Evolutionary conservation across 2,888 invertebrate genomes (phyloP).

Genomic region (Scaptomyza caliginosa): DNA sequence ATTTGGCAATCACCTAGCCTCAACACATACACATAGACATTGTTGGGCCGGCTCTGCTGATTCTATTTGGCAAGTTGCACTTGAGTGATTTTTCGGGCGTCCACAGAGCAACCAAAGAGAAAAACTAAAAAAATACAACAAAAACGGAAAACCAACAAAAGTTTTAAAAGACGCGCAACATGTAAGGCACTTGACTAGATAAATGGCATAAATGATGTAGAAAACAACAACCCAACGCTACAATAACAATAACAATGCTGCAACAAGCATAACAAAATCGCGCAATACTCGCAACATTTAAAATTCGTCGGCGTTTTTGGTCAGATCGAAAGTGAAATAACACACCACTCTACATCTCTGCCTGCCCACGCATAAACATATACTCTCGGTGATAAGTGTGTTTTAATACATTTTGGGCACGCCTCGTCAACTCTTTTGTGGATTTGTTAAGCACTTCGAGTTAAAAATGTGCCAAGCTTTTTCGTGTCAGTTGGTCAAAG

Average conservation of each 20-base stretch:
- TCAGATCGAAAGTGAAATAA: slow-evolving; percentile 59
- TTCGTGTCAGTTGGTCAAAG: slow-evolving; percentile 71
- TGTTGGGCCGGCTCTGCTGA: slow-evolving; percentile 39
- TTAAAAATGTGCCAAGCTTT: slow-evolving; percentile 65
- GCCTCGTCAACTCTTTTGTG: slow-evolving; percentile 70
- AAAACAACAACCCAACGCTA: slow-evolving; percentile 47
- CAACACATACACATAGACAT: slow-evolving; percentile 19
- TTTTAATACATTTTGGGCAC: slow-evolving; percentile 53
- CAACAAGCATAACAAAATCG: slow-evolving; percentile 58
- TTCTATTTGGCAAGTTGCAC: slow-evolving; percentile 81
- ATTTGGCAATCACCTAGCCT: slow-evolving; percentile 58
- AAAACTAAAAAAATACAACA: too few relatives aligned
- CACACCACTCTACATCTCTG: neutral
- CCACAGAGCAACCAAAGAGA: too few relatives aligned
- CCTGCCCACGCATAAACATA: neutral
- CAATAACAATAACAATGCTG: slow-evolving; percentile 32
- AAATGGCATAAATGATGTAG: slow-evolving; percentile 75
- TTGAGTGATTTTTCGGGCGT: slow-evolving; percentile 81
- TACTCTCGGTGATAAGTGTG: slow-evolving; percentile 24
- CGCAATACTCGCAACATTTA: slow-evolving; percentile 55
- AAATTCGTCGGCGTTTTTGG: slow-evolving; percentile 45
- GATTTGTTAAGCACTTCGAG: slow-evolving; percentile 35
- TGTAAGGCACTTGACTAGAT: slow-evolving; percentile 65
- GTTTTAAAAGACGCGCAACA: slow-evolving; percentile 57
- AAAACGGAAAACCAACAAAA: slow-evolving; percentile 55